A percentile compares a stretch with the other conserved stretches of the same genome.
Conservation (phyloP, 2,888 invertebrate genomes). For the Amorpha juglandis region DNA sequence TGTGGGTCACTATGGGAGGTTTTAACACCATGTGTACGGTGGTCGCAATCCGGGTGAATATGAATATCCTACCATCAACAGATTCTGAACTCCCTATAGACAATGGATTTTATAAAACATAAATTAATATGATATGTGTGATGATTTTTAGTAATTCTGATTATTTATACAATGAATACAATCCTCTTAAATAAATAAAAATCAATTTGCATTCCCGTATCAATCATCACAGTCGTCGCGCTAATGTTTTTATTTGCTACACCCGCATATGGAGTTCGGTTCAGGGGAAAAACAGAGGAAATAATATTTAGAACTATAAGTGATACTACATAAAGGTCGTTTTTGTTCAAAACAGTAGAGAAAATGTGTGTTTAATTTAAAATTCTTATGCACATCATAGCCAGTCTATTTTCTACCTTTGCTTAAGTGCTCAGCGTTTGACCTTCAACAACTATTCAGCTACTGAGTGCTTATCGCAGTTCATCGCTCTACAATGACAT, state of each 20-base stretch:
- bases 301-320: not conserved
- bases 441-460: not conserved
- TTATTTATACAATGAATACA: not conserved
- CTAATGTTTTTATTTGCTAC: not conserved
- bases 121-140: too few species aligned
- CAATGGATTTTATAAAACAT: too few species aligned
- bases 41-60: too few species aligned
- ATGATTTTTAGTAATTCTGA: not conserved
- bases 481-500: conserved; percentile 16
- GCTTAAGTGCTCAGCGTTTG: conserved; percentile 1
- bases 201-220: not conserved
- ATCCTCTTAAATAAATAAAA: not conserved
- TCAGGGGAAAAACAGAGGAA: not conserved
- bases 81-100: too few species aligned
- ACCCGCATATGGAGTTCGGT: not conserved
- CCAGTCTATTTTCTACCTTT: not conserved
- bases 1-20: too few species aligned
- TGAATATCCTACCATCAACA: too few species aligned
- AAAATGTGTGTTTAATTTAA: not conserved
- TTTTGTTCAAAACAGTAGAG: not conserved
- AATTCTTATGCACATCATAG: not conserved
- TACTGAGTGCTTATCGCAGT: conserved; percentile 1
- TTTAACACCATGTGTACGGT: too few species aligned
- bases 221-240: not conserved
- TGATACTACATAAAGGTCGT: not conserved